Conservation (phyloP, 2,888 invertebrate species). For the Stenoptilia bipunctidactyla region DNA sequence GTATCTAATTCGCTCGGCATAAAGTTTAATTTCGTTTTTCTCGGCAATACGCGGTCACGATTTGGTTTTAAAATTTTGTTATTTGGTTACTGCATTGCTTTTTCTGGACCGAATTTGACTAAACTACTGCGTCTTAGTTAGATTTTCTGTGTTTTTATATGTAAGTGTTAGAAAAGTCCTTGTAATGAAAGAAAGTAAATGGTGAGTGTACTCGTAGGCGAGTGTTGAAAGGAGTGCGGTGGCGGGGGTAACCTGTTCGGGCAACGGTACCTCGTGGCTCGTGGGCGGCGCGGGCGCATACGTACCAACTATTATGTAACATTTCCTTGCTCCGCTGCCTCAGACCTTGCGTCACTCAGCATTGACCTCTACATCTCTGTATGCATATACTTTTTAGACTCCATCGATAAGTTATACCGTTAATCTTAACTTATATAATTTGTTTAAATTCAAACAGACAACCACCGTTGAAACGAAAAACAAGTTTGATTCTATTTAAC, state of each 20-base stretch:
- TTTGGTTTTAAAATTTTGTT: conserved; percentile 21
- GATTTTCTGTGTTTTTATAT: neutral
- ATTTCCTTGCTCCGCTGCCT: conserved; percentile 49
- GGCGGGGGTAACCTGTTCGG: conserved; percentile 50
- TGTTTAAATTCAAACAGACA: no score
- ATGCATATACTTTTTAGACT: no score
- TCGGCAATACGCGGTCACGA: conserved; percentile 10
- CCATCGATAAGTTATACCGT: no score
- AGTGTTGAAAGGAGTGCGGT: conserved; percentile 20
- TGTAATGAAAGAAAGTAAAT: conserved; percentile 66
- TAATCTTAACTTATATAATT: no score
- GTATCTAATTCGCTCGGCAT: conserved; percentile 36
- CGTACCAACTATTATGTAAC: conserved; percentile 66
- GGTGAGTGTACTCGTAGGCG: conserved; percentile 38
- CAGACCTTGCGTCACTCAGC: conserved; percentile 11
- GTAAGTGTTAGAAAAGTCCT: conserved; percentile 38
- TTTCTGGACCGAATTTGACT: conserved; percentile 8
- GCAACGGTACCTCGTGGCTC: conserved; percentile 58
- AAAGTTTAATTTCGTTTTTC: conserved; percentile 39
- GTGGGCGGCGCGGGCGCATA: conserved; percentile 42
- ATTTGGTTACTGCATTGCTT: neutral
- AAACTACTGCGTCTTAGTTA: conserved; percentile 5
- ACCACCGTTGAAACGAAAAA: no score
- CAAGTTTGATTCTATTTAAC: no score
- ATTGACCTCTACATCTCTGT: conserved; percentile 9